Conservation (phyloP, 2,888 invertebrate genomes). For the Macrophya alboannulata region DNA sequence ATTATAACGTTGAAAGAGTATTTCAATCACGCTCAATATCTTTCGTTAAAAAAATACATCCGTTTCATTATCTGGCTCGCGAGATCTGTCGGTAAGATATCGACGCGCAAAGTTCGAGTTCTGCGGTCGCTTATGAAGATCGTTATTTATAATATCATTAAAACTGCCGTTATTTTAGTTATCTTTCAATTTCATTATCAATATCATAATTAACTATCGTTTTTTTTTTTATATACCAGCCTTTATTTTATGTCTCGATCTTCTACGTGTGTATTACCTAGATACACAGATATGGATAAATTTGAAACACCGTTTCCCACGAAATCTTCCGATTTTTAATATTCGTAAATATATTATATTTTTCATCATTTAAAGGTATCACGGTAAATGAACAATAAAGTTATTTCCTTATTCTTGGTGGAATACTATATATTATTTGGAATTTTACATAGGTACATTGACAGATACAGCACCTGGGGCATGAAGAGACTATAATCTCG, state of each 20-base stretch:
- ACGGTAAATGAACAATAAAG: not conserved
- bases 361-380: not conserved
- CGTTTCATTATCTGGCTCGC: not conserved
- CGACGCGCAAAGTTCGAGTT: not conserved
- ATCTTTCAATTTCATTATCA: not conserved
- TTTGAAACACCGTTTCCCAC: not conserved
- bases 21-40: not conserved
- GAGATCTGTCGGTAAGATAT: not conserved
- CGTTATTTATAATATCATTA: not conserved
- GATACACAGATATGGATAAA: not conserved
- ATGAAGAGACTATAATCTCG: not conserved
- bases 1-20: not conserved
- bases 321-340: not conserved
- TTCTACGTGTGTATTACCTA: no score
- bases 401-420: not conserved
- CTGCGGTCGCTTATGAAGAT: not conserved
- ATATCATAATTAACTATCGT: not conserved
- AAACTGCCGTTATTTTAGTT: not conserved
- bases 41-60: conserved; percentile 4
- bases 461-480: conserved; percentile 61
- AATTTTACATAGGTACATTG: conserved; percentile 74
- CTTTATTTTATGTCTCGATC: not conserved
- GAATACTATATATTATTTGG: conserved; percentile 68
- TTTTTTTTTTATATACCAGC: not conserved
- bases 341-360: not conserved